phyloP scores from a whole-genome alignment of 1,140 invertebrate genomes.

The Pomacea maculata region DNA sequence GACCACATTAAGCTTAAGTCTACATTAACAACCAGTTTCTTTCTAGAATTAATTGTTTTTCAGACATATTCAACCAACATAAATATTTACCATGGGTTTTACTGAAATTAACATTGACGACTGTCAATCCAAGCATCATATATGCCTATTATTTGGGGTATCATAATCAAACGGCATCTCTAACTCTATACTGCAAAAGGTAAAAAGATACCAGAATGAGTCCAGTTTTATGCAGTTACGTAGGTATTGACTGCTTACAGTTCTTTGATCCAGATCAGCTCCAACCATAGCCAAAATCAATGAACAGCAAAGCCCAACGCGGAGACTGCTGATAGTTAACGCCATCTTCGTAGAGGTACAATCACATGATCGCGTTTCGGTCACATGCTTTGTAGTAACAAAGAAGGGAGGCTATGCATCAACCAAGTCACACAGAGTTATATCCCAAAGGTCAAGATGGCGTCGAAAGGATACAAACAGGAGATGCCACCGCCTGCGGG shows the following conservation, averaged over 20 bases:
- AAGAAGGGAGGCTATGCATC: neutral
- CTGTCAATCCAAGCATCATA: no score
- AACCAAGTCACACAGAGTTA: neutral
- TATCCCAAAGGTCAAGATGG: conserved; percentile 33
- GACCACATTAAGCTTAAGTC: no score
- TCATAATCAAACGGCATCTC: no score
- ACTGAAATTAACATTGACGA: no score
- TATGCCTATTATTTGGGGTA: no score
- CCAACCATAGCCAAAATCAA: neutral
- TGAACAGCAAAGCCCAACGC: neutral
- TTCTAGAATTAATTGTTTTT: no score
- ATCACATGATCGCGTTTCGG: conserved; percentile 9
- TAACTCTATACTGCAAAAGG: no score
- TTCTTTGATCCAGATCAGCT: conserved; percentile 13
- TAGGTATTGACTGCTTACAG: neutral
- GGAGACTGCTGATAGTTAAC: neutral
- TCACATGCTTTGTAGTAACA: conserved; percentile 6
- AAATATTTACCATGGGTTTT: no score
- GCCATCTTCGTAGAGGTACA: conserved; percentile 6
- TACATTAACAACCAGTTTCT: no score
- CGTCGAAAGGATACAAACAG: conserved; percentile 67
- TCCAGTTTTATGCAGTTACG: no score
- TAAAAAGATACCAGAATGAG: no score
- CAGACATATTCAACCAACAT: no score
- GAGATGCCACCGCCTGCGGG: conserved; percentile 88